These are phyloP conservation scores for Apaloderma vittatum DNA, from an alignment of 2,113 vertebrate species.

Conservation along the genomic window DNA sequence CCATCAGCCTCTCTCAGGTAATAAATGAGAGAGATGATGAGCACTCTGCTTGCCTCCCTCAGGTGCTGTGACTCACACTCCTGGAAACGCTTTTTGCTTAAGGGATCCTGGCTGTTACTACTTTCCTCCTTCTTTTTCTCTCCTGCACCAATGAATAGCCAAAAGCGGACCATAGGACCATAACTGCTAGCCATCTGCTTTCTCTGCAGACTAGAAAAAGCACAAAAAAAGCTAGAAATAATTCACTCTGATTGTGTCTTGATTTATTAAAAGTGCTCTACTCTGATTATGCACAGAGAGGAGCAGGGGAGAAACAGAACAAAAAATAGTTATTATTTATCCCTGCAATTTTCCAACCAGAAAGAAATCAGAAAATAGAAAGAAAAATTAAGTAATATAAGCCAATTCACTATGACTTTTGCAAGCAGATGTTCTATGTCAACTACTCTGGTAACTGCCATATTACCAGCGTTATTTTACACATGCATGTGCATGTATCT, in stretches of 20 bases:
- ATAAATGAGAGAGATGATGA: constrained; percentile 56
- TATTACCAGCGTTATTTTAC: background rate
- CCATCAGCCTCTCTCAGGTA: constrained; percentile 49
- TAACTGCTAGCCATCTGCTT: constrained; percentile 63
- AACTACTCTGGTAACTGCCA: background rate
- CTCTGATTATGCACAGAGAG: background rate
- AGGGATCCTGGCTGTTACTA: background rate
- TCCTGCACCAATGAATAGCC: constrained; percentile 41
- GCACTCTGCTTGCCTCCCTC: constrained; percentile 34
- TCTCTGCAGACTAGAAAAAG: constrained; percentile 2
- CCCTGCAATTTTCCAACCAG: background rate
- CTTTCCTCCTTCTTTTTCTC: constrained; percentile 35
- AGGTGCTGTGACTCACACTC: constrained; percentile 54
- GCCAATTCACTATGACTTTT: background rate
- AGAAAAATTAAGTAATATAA: background rate
- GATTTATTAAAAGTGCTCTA: background rate
- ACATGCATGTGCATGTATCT: background rate
- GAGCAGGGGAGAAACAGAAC: background rate
- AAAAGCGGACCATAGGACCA: constrained; percentile 14
- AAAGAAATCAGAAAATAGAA: background rate
- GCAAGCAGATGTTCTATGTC: rapidly evolving
- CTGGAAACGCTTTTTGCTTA: constrained; percentile 29
- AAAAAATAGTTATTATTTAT: background rate
- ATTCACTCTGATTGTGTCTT: background rate
- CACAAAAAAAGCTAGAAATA: background rate